Base-by-base conservation (phyloP, 2,113 vertebrate genomes). In the Cisticola juncidis region DNA sequence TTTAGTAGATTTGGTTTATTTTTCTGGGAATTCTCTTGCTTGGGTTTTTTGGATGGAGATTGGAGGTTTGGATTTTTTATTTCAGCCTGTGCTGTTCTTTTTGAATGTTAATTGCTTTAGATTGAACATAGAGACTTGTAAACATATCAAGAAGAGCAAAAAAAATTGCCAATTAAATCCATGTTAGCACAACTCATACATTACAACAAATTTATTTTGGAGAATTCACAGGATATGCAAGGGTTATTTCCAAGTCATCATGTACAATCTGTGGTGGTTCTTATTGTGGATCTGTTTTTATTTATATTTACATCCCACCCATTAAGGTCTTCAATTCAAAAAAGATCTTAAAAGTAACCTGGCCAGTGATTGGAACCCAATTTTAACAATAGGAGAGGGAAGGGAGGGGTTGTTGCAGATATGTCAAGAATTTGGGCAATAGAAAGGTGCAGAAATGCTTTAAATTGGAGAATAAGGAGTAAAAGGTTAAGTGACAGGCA, bases 181-280 rank as follows among this genome's bases (percentile, higher is more conserved):
- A 2, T 47, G 6, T 42, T 76, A 22, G 7, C 18, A 5, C 14
- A 47, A 14, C 65, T 79, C 35, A 13, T 29, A 5, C 0, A 0
- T 53, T 54, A 16, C 12, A 31, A 54, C 6, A 29, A 45, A 47
- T 42, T 51, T 69, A 3, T 35, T 85, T 58, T 65, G 22, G 45
- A 35, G 68, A 58, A 71, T 6, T 80, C 21, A 47, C 3, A 13
- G 24, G 11, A 14, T 25, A 14, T 44, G 19, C 7, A 77, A 35
- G n/a, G 57, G 12, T 53, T 57, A 24, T 3, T 72, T 42, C 28
- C 33, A 42, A 51, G 18, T 29, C 2, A 4, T 50, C 8, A 18
- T 5, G 3, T 54, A 8, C 8, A 12, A 4, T 15, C 23, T 79
- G 9, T 58, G 38, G 26, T 86, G 22, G 16, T 69, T 78, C n/a